phyloP scores from a whole-genome alignment of 2,797 vertebrate genomes.

The Amblyopsis hoosieri region DNA sequence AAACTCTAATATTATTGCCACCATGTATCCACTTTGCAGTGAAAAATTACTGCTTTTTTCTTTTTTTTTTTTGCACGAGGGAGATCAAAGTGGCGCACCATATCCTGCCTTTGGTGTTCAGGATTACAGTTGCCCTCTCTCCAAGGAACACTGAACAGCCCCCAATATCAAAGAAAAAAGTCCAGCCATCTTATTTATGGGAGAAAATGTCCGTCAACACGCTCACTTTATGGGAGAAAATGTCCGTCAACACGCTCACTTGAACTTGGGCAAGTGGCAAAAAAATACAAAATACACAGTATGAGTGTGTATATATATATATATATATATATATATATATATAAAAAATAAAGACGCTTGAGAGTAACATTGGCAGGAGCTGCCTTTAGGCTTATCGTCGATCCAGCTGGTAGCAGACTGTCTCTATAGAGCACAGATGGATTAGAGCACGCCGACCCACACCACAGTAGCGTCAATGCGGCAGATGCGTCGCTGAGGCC shows the following conservation, averaged over 20 bases:
- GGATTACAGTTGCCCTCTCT: conserved; percentile 68
- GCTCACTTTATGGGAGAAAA: conserved; percentile 61
- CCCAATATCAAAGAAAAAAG: conserved; percentile 71
- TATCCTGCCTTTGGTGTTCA: conserved; percentile 63
- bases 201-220: conserved; percentile 64
- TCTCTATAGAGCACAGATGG: conserved; percentile 69
- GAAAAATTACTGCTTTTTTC: conserved; percentile 62
- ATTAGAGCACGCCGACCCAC: conserved; percentile 65
- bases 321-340: too few species aligned
- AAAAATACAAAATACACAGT: conserved; percentile 30
- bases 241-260: conserved; percentile 57
- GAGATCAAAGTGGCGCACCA: conserved; percentile 77
- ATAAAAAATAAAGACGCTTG: conserved; percentile 57
- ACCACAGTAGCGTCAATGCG: conserved; percentile 60
- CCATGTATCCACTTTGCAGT: conserved; percentile 55
- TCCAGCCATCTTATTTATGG: conserved; percentile 51
- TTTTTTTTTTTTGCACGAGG: conserved; percentile 57
- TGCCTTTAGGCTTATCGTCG: conserved; percentile 58
- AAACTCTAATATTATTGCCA: conserved; percentile 76
- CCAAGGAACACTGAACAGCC: conserved; percentile 47
- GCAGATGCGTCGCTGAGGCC: conserved; percentile 69
- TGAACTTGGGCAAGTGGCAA: conserved; percentile 29
- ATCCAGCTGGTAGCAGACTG: conserved; percentile 65
- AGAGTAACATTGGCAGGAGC: conserved; percentile 52
- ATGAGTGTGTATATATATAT: conserved; percentile 20